Evolutionary conservation across 2,888 invertebrate genomes (phyloP), one percentile per base, ranked within the genome.

Genomic region (Phrixothrix hirtus): DNA sequence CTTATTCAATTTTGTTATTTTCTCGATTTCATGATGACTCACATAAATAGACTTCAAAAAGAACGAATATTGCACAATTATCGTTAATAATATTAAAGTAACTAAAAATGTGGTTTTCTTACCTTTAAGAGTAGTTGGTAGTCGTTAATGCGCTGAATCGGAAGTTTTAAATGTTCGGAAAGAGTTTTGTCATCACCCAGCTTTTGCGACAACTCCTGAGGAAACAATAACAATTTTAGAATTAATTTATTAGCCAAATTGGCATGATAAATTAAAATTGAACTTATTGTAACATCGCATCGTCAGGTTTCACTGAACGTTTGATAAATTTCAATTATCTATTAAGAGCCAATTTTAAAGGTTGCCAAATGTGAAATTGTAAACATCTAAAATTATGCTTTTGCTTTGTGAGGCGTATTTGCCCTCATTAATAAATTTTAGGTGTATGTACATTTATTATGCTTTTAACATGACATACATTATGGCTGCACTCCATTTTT

Each of bases 101-200:
- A n/a, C n/a, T n/a, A n/a, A n/a, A n/a, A n/a, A n/a, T n/a, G n/a
- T n/a, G n/a, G n/a, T n/a, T n/a, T n/a, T n/a, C 75, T 77, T 77
- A 92, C 95, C 89, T 94, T 93, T 63, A 96, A 81, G 57, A 95
- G 86, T 68, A 94, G 87, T 79, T 95, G 94, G 78, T 95, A 95
- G 81, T 95, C 94, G 86, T 93, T 94, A 76, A 95, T 93, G 74
- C 95, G 86, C 81, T 95, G 93, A 72, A 93, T 90, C 66, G 95
- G 94, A 68, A 95, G 85, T 79, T 94, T 92, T 66, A 95, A 83
- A 79, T 95, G 94, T 77, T 95, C 95, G 69, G 87, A 81, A 69
- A 94, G 83, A 66, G 85, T 87, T 78, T 94, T 93, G 76, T 92
- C 92, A 86, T 94, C 93, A 69, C 87, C 86, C 70, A 92, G 84